Evolutionary conservation across 2,888 invertebrate genomes (phyloP).

Genomic region (Oasisia sp.): DNA sequence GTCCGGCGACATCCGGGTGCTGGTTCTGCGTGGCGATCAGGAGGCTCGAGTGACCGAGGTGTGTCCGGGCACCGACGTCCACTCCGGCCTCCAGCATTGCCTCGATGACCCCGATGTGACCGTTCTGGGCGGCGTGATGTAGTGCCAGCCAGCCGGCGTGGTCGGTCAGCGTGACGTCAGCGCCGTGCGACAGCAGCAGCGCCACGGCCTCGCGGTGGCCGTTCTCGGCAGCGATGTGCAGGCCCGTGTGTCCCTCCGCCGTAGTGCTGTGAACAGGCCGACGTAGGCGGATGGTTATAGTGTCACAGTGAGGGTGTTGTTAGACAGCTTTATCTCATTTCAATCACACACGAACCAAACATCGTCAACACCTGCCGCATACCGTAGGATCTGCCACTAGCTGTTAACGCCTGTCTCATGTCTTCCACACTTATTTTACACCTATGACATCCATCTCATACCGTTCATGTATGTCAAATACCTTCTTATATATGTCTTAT

Average conservation of each 20-base stretch:
- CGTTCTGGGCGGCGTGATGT: constrained; percentile 46
- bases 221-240: constrained; percentile 45
- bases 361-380: too few species aligned
- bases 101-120: constrained; percentile 36
- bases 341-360: too few species aligned
- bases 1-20: constrained; percentile 38
- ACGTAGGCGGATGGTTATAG: neutral
- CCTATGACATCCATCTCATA: too few species aligned
- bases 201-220: constrained; percentile 41
- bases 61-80: constrained; percentile 39
- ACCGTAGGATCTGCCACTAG: too few species aligned
- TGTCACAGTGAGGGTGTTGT: neutral
- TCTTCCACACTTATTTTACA: too few species aligned
- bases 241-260: constrained; percentile 42
- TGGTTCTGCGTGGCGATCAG: constrained; percentile 44
- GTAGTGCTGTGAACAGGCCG: constrained; percentile 32
- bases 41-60: constrained; percentile 42
- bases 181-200: constrained; percentile 34
- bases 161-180: constrained; percentile 32
- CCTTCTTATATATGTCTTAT: too few species aligned
- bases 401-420: too few species aligned
- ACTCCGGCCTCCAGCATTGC: constrained; percentile 36
- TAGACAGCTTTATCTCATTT: too few species aligned
- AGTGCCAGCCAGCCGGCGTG: constrained; percentile 40
- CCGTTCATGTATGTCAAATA: too few species aligned